Conservation (phyloP, 1,140 invertebrate species). For the Sarcophaga peregrina region DNA sequence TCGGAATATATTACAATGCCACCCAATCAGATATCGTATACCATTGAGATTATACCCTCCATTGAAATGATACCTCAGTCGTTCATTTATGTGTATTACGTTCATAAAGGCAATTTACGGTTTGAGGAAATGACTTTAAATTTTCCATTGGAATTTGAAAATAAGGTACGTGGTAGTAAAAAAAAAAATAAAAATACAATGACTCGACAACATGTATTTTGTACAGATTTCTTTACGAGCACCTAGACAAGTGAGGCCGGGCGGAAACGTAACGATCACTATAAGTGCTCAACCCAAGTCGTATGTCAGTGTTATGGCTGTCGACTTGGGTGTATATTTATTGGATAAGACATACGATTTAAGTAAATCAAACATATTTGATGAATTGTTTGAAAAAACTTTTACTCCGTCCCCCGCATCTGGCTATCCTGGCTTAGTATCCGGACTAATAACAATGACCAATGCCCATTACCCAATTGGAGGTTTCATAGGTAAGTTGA, state of each 20-base stretch:
- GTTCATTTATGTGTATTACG: slow-evolving; percentile 80
- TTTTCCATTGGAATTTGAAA: slow-evolving; percentile 77
- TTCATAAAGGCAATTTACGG: slow-evolving; percentile 79
- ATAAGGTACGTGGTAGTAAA: not conserved
- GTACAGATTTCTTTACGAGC: slow-evolving; percentile 58
- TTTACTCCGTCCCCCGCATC: slow-evolving; percentile 54
- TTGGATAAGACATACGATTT: slow-evolving; percentile 76
- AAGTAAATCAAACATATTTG: slow-evolving; percentile 56
- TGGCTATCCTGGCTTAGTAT: slow-evolving; percentile 56
- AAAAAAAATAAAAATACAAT: no score
- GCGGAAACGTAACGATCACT: slow-evolving; percentile 76
- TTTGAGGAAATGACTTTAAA: slow-evolving; percentile 75
- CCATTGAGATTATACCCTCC: slow-evolving; percentile 74
- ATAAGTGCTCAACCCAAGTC: slow-evolving; percentile 85
- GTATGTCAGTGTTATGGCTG: slow-evolving; percentile 82
- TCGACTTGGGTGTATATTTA: slow-evolving; percentile 88
- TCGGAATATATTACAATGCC: slow-evolving; percentile 73
- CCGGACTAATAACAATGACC: slow-evolving; percentile 60
- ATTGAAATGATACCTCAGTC: slow-evolving; percentile 86
- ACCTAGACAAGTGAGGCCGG: slow-evolving; percentile 72
- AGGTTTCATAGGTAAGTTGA: slow-evolving; percentile 54
- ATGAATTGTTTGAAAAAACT: slow-evolving; percentile 58
- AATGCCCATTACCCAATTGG: slow-evolving; percentile 60
- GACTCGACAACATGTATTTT: slow-evolving; percentile 47
- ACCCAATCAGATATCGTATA: slow-evolving; percentile 52